These are phyloP conservation scores for Tachuris rubrigastra DNA, from an alignment of 2,113 vertebrate species.

Conservation along the genomic window DNA sequence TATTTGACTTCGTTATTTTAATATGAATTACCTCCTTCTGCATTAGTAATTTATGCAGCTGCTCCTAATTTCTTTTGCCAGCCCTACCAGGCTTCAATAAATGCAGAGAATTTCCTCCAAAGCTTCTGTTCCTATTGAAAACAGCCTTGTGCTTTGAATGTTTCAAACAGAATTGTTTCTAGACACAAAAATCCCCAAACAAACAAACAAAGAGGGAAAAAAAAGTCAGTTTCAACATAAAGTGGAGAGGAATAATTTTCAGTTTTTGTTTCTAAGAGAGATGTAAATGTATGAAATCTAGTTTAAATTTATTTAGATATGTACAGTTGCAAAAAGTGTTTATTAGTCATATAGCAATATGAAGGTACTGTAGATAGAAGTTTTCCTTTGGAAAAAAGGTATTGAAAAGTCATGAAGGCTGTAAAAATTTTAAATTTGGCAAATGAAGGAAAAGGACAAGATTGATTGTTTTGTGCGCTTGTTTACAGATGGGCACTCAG, in stretches of 20 bases:
- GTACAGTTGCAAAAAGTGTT: background rate
- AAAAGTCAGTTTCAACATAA: conserved; percentile 38
- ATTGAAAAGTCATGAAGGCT: background rate
- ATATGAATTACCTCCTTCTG: background rate
- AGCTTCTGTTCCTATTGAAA: conserved; percentile 64
- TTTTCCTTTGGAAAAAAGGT: background rate
- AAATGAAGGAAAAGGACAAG: background rate
- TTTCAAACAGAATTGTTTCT: conserved; percentile 57
- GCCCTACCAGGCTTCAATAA: background rate
- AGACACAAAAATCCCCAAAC: background rate
- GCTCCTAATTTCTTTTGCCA: conserved; percentile 46
- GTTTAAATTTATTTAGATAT: background rate
- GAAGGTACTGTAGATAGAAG: background rate
- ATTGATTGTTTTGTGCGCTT: background rate
- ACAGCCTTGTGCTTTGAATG: conserved; percentile 32
- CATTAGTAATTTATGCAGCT: conserved; percentile 63
- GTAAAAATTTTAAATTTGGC: background rate
- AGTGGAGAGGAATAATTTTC: conserved; percentile 36
- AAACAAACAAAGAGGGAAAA: background rate
- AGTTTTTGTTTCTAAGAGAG: background rate
- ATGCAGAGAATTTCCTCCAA: conserved; percentile 41
- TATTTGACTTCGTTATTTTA: background rate
- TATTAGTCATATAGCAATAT: background rate
- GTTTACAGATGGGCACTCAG: too few relatives aligned
- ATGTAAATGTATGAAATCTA: background rate